Conservation (phyloP, 2,888 invertebrate genomes). For the Ectropis crepuscularia region DNA sequence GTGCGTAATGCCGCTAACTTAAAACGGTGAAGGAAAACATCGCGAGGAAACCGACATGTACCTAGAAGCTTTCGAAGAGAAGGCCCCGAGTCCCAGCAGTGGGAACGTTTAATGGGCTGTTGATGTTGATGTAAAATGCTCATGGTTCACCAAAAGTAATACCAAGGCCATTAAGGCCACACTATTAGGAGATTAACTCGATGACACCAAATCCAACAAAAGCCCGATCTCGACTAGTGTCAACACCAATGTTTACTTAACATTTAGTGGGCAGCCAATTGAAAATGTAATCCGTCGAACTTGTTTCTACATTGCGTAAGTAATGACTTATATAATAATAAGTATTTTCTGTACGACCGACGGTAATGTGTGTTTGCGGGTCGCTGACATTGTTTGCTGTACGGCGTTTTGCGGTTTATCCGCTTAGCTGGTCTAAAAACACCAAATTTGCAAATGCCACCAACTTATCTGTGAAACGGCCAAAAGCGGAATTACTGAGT, state of each 20-base stretch:
- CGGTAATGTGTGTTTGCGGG: constrained; percentile 49
- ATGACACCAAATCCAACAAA: constrained; percentile 19
- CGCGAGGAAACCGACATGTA: too few species aligned
- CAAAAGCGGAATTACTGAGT: too few species aligned
- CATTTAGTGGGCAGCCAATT: constrained; percentile 31
- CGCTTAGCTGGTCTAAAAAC: too few species aligned
- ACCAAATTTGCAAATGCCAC: too few species aligned
- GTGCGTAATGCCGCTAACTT: too few species aligned
- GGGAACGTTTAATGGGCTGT: too few species aligned
- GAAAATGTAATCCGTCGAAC: constrained; percentile 30
- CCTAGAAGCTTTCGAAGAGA: too few species aligned
- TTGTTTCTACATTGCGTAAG: constrained; percentile 37
- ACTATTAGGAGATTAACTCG: constrained; percentile 4
- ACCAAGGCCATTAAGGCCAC: constrained; percentile 14
- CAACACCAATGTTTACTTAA: constrained; percentile 28
- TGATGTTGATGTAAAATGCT: too few species aligned
- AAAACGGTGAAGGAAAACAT: too few species aligned
- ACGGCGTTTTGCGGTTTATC: too few species aligned
- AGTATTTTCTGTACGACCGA: constrained; percentile 27
- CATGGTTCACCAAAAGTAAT: not conserved
- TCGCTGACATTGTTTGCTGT: constrained; percentile 44
- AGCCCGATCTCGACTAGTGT: constrained; percentile 15
- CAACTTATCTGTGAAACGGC: too few species aligned
- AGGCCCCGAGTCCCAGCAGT: too few species aligned
- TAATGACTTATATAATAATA: constrained; percentile 45